phyloP scores from a whole-genome alignment of 2,888 invertebrate genomes.

The Masnerella sp. region DNA sequence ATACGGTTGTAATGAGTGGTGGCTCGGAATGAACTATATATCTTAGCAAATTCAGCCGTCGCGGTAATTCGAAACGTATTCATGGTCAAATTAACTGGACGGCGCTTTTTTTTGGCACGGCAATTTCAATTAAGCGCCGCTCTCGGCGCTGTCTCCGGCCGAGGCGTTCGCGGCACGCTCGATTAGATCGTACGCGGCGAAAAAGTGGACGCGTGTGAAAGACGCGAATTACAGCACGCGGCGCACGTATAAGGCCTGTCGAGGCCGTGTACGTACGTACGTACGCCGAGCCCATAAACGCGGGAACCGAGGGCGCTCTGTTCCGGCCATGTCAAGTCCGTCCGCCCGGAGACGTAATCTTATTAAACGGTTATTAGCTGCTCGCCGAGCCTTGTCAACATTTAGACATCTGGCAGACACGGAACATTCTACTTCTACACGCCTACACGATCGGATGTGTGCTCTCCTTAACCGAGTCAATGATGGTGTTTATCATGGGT shows the following conservation, averaged over 20 bases:
- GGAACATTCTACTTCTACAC: slow-evolving; percentile 73
- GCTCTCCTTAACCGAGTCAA: slow-evolving; percentile 59
- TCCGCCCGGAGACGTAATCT: slow-evolving; percentile 75
- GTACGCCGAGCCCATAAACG: slow-evolving; percentile 68
- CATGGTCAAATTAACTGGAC: slow-evolving; percentile 35
- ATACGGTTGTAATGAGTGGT: slow-evolving; percentile 33
- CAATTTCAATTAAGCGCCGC: slow-evolving; percentile 60
- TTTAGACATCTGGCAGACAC: slow-evolving; percentile 76
- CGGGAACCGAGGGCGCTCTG: slow-evolving; percentile 68
- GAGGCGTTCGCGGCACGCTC: slow-evolving; percentile 60
- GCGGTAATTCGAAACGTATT: slow-evolving; percentile 43
- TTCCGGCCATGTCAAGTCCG: slow-evolving; percentile 74
- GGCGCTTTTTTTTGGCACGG: slow-evolving; percentile 29
- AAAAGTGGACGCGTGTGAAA: slow-evolving; percentile 65
- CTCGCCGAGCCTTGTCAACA: slow-evolving; percentile 76
- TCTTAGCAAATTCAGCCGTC: slow-evolving; percentile 30
- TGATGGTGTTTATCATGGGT: slow-evolving; percentile 56
- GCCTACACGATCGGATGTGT: slow-evolving; percentile 64
- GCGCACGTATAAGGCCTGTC: slow-evolving; percentile 56
- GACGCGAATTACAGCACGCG: slow-evolving; percentile 55
- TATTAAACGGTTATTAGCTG: slow-evolving; percentile 77
- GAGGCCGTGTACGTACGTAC: slow-evolving; percentile 61
- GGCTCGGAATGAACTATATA: slow-evolving; percentile 38
- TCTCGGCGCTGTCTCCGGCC: slow-evolving; percentile 53
- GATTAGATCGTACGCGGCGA: slow-evolving; percentile 60